A percentile compares a stretch with the other conserved stretches of the same genome.
Conservation (phyloP, 1,140 invertebrate species). For the Anthonomus grandis region DNA sequence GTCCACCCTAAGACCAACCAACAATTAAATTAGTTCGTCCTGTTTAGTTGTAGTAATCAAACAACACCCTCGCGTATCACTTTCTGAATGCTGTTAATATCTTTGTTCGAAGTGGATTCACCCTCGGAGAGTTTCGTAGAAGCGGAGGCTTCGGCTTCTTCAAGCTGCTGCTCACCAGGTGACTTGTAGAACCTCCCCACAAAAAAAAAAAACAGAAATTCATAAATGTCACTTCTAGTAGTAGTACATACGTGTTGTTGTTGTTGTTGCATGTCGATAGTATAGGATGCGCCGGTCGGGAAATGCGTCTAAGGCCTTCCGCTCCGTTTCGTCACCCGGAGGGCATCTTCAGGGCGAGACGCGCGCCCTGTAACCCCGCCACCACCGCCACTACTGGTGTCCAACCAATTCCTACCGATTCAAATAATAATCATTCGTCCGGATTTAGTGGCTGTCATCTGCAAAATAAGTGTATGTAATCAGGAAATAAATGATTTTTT, state of each 20-base stretch:
- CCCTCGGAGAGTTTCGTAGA: conserved; percentile 35
- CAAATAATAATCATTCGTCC: conserved; percentile 46
- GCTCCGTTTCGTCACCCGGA: conserved; percentile 34
- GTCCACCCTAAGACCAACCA: no score
- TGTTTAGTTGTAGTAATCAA: no score
- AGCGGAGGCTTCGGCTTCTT: conserved; percentile 41
- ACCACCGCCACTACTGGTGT: conserved; percentile 30
- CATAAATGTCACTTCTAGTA: conserved; percentile 5
- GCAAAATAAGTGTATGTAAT: conserved; percentile 47
- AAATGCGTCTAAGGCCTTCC: conserved; percentile 47
- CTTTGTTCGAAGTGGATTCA: conserved; percentile 45
- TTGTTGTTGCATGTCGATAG: conserved; percentile 33
- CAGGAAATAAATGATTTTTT: conserved; percentile 10
- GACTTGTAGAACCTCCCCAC: conserved; percentile 37
- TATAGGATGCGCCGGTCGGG: conserved; percentile 39
- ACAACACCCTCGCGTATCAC: not conserved
- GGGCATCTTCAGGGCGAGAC: conserved; percentile 22
- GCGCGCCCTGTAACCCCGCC: conserved; percentile 24
- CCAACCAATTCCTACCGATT: conserved; percentile 36
- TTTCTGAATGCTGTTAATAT: conserved; percentile 37
- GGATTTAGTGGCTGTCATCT: conserved; percentile 39
- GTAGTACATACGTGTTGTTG: conserved; percentile 22
- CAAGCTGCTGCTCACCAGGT: conserved; percentile 47
- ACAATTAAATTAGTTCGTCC: no score
- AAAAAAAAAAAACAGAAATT: no score